These are phyloP conservation scores for Psephotus haematonotus DNA, from an alignment of 2,113 vertebrate species.

Conservation along the genomic window DNA sequence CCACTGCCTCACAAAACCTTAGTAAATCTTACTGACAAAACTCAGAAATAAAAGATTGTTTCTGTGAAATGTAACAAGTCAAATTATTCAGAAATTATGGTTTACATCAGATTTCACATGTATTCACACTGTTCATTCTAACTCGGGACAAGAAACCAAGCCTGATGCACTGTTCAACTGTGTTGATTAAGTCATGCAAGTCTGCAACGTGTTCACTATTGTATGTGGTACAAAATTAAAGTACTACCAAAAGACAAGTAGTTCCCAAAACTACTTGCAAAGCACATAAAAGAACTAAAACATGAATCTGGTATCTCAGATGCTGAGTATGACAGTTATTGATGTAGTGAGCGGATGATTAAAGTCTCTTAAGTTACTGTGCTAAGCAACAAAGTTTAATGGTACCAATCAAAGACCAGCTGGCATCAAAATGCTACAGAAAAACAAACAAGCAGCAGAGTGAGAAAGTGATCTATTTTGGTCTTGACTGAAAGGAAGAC, in stretches of 20 bases:
- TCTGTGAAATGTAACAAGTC: neutral
- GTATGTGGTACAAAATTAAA: no score
- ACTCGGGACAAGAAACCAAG: neutral
- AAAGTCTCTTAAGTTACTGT: neutral
- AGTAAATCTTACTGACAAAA: neutral
- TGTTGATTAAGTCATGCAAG: fast-evolving
- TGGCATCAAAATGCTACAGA: constrained; percentile 13
- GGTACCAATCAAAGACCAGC: constrained; percentile 22
- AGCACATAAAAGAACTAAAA: neutral
- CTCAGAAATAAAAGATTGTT: neutral
- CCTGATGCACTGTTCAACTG: neutral
- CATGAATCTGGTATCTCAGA: neutral
- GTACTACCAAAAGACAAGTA: neutral
- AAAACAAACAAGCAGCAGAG: constrained; percentile 11
- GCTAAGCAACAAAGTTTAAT: constrained; percentile 13
- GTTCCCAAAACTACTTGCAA: neutral
- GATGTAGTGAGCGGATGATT: neutral
- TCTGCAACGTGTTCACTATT: fast-evolving
- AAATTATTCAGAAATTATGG: neutral
- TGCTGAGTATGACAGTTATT: neutral
- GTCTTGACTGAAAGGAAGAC: neutral
- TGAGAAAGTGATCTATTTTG: neutral
- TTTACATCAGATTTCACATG: neutral
- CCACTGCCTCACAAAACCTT: neutral
- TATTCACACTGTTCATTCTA: neutral